A percentile compares a stretch with the other conserved stretches of the same genome.
Conservation (phyloP, 2,888 invertebrate genomes). For the Zeuzera pyrina region DNA sequence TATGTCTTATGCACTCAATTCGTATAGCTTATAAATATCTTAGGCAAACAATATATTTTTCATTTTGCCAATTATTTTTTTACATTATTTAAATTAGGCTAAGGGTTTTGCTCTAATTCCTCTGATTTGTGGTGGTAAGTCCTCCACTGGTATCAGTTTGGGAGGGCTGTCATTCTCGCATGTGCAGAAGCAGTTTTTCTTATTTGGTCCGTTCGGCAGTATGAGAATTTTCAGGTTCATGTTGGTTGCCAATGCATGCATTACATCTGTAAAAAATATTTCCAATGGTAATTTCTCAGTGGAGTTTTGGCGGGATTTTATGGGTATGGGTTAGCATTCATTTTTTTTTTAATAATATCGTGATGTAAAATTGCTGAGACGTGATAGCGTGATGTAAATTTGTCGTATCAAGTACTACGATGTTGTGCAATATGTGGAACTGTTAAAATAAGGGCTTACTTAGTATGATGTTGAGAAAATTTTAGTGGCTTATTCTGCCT, state of each 20-base stretch:
- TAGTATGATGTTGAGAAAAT: too few species aligned
- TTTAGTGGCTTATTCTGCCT: too few species aligned
- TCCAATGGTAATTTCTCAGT: too few species aligned
- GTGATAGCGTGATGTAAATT: too few species aligned
- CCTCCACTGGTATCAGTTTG: constrained; percentile 23
- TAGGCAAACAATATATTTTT: not conserved
- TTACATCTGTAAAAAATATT: constrained; percentile 30
- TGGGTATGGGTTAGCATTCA: not conserved
- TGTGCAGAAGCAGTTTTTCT: constrained; percentile 40
- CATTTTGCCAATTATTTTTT: constrained; percentile 1
- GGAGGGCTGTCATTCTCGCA: constrained; percentile 29
- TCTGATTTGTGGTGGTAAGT: constrained; percentile 16
- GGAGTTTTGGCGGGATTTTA: too few species aligned
- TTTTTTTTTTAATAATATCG: too few species aligned
- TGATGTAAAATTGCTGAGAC: too few species aligned
- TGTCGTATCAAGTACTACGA: too few species aligned
- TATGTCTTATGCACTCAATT: too few species aligned
- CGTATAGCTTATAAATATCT: too few species aligned
- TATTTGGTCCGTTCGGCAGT: constrained; percentile 29
- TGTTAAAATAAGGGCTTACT: too few species aligned
- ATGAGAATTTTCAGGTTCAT: constrained; percentile 35
- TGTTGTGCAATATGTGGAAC: too few species aligned
- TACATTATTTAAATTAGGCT: constrained; percentile 5
- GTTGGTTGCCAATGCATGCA: constrained; percentile 31
- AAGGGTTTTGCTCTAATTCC: constrained; percentile 3